Percentiles rank a stretch among this genome's conserved stretches.
phyloP scores from a whole-genome alignment of 1,140 invertebrate species.

The Rhagoletis pomonella region DNA sequence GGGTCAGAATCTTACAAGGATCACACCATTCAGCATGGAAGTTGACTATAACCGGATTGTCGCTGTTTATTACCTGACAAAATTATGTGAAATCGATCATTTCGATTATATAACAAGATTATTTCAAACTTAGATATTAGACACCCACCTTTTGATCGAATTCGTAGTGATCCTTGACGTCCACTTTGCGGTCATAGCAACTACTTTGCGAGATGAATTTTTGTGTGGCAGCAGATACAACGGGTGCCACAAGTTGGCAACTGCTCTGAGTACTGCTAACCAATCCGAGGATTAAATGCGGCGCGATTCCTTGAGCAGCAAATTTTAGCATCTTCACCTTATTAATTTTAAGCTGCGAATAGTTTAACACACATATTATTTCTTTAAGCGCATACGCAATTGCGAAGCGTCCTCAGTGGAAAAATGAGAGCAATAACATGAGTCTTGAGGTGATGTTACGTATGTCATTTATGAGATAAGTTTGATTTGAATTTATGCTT shows the following conservation, averaged over 20 bases:
- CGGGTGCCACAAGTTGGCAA: conserved; percentile 62
- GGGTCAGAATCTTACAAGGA: conserved; percentile 95
- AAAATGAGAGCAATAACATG: neutral
- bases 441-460: conserved; percentile 2
- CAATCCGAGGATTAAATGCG: conserved; percentile 64
- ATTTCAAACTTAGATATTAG: neutral
- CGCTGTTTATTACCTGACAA: conserved; percentile 84
- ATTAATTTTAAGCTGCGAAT: conserved; percentile 20
- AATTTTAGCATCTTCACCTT: conserved; percentile 65
- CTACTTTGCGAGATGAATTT: conserved; percentile 68
- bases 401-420: neutral
- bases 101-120: conserved; percentile 11
- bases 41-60: conserved; percentile 88
- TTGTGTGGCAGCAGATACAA: conserved; percentile 62
- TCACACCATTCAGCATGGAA: conserved; percentile 96
- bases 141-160: conserved; percentile 71
- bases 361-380: too few relatives aligned
- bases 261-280: conserved; percentile 64
- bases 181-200: conserved; percentile 63
- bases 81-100: conserved; percentile 40
- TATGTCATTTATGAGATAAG: neutral
- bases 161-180: conserved; percentile 73
- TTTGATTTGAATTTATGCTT: conserved; percentile 1
- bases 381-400: too few relatives aligned
- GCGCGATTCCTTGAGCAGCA: conserved; percentile 65